A percentile compares a stretch with the other conserved stretches of the same genome.
phyloP scores from a whole-genome alignment of 2,888 invertebrate species.

The Diadegma fenestrale region DNA sequence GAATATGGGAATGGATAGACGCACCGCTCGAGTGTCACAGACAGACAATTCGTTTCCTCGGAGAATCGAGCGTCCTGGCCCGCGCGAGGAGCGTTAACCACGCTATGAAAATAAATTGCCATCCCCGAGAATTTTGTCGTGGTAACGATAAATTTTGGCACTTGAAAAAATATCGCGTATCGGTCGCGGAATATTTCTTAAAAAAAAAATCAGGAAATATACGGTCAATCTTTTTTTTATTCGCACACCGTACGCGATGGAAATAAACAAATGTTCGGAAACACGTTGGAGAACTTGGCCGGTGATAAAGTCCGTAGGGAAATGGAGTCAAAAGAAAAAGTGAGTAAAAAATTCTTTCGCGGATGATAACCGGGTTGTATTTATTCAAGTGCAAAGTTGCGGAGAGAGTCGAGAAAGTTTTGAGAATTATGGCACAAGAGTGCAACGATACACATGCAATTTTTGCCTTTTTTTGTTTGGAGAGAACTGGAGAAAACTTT shows the following conservation, averaged over 20 bases:
- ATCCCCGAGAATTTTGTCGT: not conserved
- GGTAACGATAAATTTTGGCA: not conserved
- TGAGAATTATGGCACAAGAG: not conserved
- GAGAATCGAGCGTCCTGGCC: conserved; percentile 3
- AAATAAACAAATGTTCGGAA: conserved; percentile 8
- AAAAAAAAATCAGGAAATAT: not conserved
- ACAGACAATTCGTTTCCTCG: conserved; percentile 18
- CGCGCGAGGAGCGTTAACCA: not conserved
- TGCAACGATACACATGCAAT: not conserved
- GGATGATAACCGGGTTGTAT: conserved; percentile 19
- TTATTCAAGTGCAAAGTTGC: conserved; percentile 26
- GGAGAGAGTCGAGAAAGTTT: conserved; percentile 24
- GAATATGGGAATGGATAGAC: conserved; percentile 24
- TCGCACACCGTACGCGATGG: too few relatives aligned
- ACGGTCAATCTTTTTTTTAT: not conserved
- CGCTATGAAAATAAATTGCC: not conserved
- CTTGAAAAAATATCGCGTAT: not conserved
- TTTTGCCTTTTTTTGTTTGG: not conserved
- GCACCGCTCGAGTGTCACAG: conserved; percentile 38
- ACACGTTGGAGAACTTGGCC: not conserved
- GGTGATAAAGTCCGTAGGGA: not conserved
- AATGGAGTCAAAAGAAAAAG: not conserved
- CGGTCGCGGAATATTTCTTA: not conserved
- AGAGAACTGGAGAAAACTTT: conserved; percentile 21
- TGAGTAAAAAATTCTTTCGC: not conserved